Conservation (phyloP, 2,888 invertebrate species). For the Spodoptera littoralis region DNA sequence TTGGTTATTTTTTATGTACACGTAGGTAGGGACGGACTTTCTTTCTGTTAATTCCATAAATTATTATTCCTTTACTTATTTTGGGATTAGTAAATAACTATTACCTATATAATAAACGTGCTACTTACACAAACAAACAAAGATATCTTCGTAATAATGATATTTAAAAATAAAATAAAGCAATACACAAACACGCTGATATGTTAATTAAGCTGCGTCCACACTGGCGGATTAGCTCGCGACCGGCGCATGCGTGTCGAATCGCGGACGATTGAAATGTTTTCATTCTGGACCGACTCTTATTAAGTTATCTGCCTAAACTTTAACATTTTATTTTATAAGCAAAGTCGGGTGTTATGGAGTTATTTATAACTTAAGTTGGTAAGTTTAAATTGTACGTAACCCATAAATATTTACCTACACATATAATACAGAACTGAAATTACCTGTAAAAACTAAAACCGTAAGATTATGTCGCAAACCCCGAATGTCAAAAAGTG, state of each 20-base stretch:
- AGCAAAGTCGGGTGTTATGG: conserved; percentile 7
- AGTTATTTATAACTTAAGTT: conserved; percentile 1
- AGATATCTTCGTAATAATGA: conserved; percentile 20
- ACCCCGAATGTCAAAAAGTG: conserved; percentile 22
- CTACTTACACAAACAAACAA: conserved; percentile 17
- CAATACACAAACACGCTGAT: conserved; percentile 50
- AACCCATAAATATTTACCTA: too few relatives aligned
- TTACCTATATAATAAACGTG: too few relatives aligned
- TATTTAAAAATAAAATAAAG: conserved; percentile 39
- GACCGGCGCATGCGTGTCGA: conserved; percentile 65
- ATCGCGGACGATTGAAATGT: conserved; percentile 50
- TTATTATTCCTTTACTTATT: too few relatives aligned
- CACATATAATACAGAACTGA: neutral
- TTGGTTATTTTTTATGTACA: too few relatives aligned
- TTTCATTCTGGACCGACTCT: conserved; percentile 32
- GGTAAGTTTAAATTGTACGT: too few relatives aligned
- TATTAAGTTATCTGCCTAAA: conserved; percentile 18
- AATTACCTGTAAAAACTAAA: conserved; percentile 9
- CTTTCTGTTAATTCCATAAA: too few relatives aligned
- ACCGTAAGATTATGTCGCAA: conserved; percentile 8
- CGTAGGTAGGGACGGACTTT: too few relatives aligned
- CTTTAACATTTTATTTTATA: conserved; percentile 30
- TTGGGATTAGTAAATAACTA: too few relatives aligned
- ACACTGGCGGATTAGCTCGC: conserved; percentile 60
- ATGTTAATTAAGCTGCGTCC: conserved; percentile 70